Evolutionary conservation across 1,140 invertebrate species (phyloP), one percentile per base, ranked within the genome.

Genomic region (Thaumatotibia leucotreta): DNA sequence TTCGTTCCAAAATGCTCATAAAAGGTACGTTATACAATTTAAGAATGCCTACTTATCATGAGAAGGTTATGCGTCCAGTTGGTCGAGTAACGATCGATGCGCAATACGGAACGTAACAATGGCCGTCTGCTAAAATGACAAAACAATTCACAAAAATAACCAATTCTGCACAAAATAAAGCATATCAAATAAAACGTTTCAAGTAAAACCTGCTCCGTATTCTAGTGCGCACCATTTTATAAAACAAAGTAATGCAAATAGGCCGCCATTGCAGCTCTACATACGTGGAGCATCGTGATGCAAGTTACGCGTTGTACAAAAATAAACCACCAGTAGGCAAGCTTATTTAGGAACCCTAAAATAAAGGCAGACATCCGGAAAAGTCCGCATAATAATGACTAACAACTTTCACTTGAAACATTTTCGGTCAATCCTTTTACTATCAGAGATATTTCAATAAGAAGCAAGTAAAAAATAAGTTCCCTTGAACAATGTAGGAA

Each of bases 251-350:
- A 65, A 23, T 69, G 58, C 65, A 68, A 39, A 66, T 27, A 74
- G 29, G 68, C 67, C 73, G 77, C 76, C 83, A 84, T 86, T 80
- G 71, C 70, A 64, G 70, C 72, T 73, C 68, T 69, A 65, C 74
- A 82, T 86, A 86, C 79, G 81, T 86, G 82, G 74, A 77, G 68
- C 50, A 71, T 22, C 70, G 22, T 31, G 35, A n/a, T 14, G 24
- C 33, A 64, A 45, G 63, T 71, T 74, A 76, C 76, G 77, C 77
- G 72, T 81, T 76, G 77, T 75, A 84, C 82, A 86, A 85, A 86
- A 85, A 88, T 88, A 88, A 88, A 86, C 76, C 86, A 88, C 68
- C 80, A 88, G 83, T 86, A 67, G 49, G 54, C 74, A 83, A 77
- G 67, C 77, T 64, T 71, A 80, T 76, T 68, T 64, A 79, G 63